phyloP scores from a whole-genome alignment of 2,113 vertebrate species.

The Bothrops jararaca region DNA sequence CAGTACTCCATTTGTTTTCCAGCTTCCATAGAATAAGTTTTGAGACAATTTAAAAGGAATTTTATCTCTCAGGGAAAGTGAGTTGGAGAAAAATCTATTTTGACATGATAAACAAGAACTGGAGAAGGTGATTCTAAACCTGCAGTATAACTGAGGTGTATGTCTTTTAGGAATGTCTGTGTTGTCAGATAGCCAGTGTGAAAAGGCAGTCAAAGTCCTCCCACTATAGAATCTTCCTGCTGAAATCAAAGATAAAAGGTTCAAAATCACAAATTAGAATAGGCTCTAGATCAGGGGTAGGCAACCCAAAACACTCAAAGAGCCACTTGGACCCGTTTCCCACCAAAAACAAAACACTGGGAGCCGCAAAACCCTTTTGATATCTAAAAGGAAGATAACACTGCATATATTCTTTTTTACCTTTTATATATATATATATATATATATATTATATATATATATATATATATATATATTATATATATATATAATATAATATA shows the following conservation, averaged over 20 bases:
- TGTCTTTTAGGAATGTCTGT: background rate
- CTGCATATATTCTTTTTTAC: no score
- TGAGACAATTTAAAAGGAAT: background rate
- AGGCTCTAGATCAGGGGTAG: no score
- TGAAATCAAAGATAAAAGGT: background rate
- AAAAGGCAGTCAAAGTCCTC: background rate
- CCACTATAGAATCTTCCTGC: background rate
- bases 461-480: no score
- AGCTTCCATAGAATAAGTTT: background rate
- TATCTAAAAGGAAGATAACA: no score
- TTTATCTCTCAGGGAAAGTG: background rate
- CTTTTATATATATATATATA: no score
- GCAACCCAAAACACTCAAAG: no score
- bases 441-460: no score
- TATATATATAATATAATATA: no score
- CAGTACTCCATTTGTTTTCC: background rate
- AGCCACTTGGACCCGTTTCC: no score
- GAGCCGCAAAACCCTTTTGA: no score
- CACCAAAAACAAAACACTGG: no score
- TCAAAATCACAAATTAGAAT: background rate
- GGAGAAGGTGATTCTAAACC: background rate
- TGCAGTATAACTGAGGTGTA: background rate
- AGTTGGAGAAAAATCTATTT: background rate
- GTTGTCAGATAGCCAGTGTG: background rate
- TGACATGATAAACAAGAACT: background rate